Base-by-base conservation (phyloP, 2,113 vertebrate genomes). In the Physeter macrocephalus region DNA sequence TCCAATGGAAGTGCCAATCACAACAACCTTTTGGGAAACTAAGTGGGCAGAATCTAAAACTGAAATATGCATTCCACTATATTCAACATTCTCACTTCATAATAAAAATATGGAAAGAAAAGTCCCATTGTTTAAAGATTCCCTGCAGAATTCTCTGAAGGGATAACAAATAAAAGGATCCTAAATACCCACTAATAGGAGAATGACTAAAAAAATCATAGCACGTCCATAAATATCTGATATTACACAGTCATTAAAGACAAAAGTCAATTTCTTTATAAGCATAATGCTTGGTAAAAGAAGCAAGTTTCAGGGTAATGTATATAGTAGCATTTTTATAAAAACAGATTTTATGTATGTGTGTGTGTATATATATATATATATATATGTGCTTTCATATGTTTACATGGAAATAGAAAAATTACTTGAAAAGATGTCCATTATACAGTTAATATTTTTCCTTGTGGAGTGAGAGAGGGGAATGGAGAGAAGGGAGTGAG, bases 401-500 rank as follows among this genome's bases (percentile, higher is more conserved):
- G 9, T 39, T 90, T 94, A 67, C 18, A 89, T 36, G 21, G 1
- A 46, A 1, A 77, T 27, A n/a, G 29, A 81, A 78, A 77, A 46
- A 57, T 71, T 66, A 18, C 11, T 62, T 81, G 27, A 21, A 94
- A 86, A 49, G 27, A 59, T 46, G 4, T 3, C 25, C 1, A 52
- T 23, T 39, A 57, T 34, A 18, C 0, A 29, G 6, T 67, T 62
- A 75, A 67, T 46, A 67, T 4, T 77, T 97, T 9, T 80, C 12
- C 12, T 69, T 46, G 2, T 36, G 20, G 72, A 43, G 1, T 57
- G 5, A 23, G 2, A 43, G 11, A 92, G 3, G 17, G 27, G 4
- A 18, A 17, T 49, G 31, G 8, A 71, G 3, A 46, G 5, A 49
- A 36, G 2, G 0, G 3, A 11, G 0, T 59, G 13, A 9, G 1